Percentiles rank a stretch among this genome's conserved stretches.
phyloP scores from a whole-genome alignment of 2,888 invertebrate species.

The Aethes cnicana region DNA sequence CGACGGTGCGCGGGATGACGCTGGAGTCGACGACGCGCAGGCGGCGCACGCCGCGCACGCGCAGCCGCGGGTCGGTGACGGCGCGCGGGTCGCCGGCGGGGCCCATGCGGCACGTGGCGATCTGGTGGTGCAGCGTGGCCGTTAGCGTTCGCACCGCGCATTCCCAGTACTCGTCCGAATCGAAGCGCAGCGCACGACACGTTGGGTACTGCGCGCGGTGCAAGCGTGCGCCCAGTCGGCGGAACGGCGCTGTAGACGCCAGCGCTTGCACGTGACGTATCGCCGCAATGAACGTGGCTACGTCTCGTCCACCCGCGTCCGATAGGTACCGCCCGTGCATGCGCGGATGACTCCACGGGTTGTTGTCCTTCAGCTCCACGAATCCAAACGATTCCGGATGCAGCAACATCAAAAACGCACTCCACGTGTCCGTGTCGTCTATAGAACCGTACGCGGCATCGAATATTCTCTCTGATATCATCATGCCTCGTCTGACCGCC shows the following conservation, averaged over 20 bases:
- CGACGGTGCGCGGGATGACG: conserved; percentile 78
- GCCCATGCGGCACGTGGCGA: conserved; percentile 86
- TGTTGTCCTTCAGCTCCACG: conserved; percentile 83
- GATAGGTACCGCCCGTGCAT: conserved; percentile 87
- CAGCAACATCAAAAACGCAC: conserved; percentile 84
- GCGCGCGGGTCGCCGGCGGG: conserved; percentile 81
- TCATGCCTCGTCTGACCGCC: conserved; percentile 66
- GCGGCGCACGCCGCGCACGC: conserved; percentile 72
- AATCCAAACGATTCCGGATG: conserved; percentile 87
- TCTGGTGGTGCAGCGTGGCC: conserved; percentile 85
- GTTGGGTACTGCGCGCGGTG: conserved; percentile 82
- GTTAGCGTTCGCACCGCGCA: conserved; percentile 84
- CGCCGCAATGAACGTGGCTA: conserved; percentile 83
- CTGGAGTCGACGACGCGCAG: conserved; percentile 80
- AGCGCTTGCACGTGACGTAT: conserved; percentile 78
- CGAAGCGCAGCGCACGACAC: conserved; percentile 76
- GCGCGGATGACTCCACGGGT: conserved; percentile 85
- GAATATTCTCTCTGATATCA: conserved; percentile 67
- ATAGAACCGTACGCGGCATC: conserved; percentile 67
- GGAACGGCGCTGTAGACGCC: conserved; percentile 75
- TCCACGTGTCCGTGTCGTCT: conserved; percentile 73
- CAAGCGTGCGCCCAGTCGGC: conserved; percentile 75
- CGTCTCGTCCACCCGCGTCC: conserved; percentile 79
- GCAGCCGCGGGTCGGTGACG: conserved; percentile 84
- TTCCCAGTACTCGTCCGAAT: conserved; percentile 84